These are phyloP conservation scores for Betta splendens DNA, from an alignment of 2,797 vertebrate species.

Conservation along the genomic window DNA sequence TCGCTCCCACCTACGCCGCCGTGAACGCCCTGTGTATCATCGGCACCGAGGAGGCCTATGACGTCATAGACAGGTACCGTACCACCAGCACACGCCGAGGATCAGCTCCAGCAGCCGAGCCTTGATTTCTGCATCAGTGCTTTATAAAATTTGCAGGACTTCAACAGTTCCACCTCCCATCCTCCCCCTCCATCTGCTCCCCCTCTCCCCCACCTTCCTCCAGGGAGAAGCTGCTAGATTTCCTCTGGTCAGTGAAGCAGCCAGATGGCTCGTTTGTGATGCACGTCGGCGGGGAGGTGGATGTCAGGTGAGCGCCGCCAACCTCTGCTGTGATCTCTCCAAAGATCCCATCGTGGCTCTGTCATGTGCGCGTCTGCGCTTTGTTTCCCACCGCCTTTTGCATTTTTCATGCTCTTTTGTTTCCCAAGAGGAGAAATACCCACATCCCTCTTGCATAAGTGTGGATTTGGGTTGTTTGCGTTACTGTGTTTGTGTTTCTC, in stretches of 20 bases:
- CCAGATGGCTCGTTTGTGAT: constrained; percentile 95
- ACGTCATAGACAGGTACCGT: constrained; percentile 88
- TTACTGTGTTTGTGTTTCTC: background rate
- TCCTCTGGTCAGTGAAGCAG: constrained; percentile 91
- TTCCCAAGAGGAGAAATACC: constrained; percentile 18
- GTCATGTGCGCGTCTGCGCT: background rate
- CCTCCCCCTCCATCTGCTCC: background rate
- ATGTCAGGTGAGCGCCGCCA: constrained; percentile 88
- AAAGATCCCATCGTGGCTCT: too few species aligned
- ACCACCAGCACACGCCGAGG: too few species aligned
- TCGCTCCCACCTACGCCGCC: constrained; percentile 94
- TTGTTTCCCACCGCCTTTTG: background rate
- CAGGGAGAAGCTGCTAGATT: constrained; percentile 93
- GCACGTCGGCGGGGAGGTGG: constrained; percentile 95
- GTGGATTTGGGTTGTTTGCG: constrained; percentile 8
- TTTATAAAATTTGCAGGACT: constrained; percentile 27
- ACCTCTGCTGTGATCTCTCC: too few species aligned
- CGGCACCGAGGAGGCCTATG: constrained; percentile 92
- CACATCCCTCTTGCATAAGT: constrained; percentile 5
- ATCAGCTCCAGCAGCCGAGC: background rate
- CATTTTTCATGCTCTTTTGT: constrained; percentile 14
- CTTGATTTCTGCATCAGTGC: constrained; percentile 10
- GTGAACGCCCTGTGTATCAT: constrained; percentile 96
- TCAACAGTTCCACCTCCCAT: background rate
- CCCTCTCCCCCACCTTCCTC: constrained; percentile 2